Evolutionary conservation across 2,888 invertebrate species (phyloP).

Genomic region (Noctua janthina): DNA sequence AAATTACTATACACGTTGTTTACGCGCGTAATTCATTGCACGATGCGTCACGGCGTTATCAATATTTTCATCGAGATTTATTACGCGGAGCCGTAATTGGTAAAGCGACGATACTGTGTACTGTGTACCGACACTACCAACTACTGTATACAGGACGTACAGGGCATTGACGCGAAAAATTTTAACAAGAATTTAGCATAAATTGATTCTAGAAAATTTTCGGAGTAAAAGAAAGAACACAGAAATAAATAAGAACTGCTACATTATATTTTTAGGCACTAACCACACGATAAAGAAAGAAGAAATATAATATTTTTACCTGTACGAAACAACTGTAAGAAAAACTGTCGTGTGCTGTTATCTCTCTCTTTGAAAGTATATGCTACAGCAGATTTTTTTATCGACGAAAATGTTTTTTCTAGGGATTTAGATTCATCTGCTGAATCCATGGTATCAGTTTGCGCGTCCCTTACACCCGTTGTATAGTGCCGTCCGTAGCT

Average conservation of each 20-base stretch:
- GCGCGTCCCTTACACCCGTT: background rate
- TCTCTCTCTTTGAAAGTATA: background rate
- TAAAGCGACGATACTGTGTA: conserved; percentile 64
- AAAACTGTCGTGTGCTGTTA: background rate
- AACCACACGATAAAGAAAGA: too few relatives aligned
- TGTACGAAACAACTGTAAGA: background rate
- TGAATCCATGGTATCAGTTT: background rate
- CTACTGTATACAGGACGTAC: conserved; percentile 24
- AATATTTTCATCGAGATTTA: conserved; percentile 84
- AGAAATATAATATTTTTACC: background rate
- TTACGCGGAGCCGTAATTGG: conserved; percentile 78
- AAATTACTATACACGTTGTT: conserved; percentile 76
- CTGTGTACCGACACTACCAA: conserved; percentile 12
- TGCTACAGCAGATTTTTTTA: background rate
- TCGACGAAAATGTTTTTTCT: background rate
- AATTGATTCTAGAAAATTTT: background rate
- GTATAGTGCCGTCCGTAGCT: conserved; percentile 51
- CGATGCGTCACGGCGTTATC: conserved; percentile 79
- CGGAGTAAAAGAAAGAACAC: background rate
- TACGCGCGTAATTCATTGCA: conserved; percentile 75
- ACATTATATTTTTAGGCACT: background rate
- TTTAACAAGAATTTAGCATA: background rate
- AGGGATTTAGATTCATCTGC: background rate
- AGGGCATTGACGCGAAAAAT: background rate
- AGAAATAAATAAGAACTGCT: background rate